These are phyloP conservation scores for Adelognathus sp. DNA, from an alignment of 2,888 invertebrate species.

Conservation along the genomic window DNA sequence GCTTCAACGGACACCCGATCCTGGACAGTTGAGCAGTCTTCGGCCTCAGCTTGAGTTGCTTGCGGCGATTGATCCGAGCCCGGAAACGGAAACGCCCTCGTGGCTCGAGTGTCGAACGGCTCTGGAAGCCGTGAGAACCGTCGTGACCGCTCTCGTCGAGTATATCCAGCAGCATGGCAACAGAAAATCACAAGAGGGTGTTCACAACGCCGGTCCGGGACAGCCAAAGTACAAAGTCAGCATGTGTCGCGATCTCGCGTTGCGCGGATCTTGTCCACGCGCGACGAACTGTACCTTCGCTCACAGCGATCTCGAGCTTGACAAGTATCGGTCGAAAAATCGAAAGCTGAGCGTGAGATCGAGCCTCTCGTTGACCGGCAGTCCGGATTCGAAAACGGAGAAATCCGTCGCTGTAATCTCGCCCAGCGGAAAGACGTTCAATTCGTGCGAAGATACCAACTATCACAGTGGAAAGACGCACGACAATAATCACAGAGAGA, in stretches of 20 bases:
- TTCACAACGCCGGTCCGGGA: constrained; percentile 81
- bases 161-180: constrained; percentile 90
- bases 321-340: constrained; percentile 89
- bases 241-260: constrained; percentile 92
- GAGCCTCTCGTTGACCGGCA: constrained; percentile 68
- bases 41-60: constrained; percentile 91
- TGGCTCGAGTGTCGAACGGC: constrained; percentile 87
- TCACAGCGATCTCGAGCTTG: constrained; percentile 95
- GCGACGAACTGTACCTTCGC: constrained; percentile 95
- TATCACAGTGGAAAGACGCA: constrained; percentile 73
- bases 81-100: constrained; percentile 85
- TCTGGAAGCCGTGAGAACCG: constrained; percentile 87
- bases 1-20: constrained; percentile 93
- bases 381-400: constrained; percentile 71
- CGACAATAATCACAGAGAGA: constrained; percentile 75
- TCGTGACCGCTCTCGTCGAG: constrained; percentile 89
- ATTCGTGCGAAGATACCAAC: constrained; percentile 78
- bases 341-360: constrained; percentile 82
- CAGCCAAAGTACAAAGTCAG: constrained; percentile 94
- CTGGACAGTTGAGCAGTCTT: constrained; percentile 90
- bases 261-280: constrained; percentile 92
- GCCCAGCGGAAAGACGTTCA: constrained; percentile 73
- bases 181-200: constrained; percentile 84
- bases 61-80: constrained; percentile 93
- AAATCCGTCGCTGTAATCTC: constrained; percentile 70